Percentiles rank a stretch among this genome's conserved stretches.
Conservation (phyloP, 2,888 invertebrate species). For the Drosophila anomalata region DNA sequence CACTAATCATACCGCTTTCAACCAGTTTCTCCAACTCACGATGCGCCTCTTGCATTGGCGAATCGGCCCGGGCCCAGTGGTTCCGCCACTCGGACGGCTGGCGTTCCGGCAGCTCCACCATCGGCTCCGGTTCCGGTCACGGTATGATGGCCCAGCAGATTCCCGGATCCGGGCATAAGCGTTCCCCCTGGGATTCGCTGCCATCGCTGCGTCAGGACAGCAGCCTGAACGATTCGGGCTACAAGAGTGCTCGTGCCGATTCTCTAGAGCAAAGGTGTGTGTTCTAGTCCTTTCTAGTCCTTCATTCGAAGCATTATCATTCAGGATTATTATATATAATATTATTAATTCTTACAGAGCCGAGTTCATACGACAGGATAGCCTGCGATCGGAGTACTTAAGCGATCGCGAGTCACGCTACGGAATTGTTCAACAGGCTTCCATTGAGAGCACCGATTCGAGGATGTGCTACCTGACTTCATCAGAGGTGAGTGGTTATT, state of each 20-base stretch:
- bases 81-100: slow-evolving; percentile 95
- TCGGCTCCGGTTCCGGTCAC: slow-evolving; percentile 86
- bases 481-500: slow-evolving; percentile 92
- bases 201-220: slow-evolving; percentile 93
- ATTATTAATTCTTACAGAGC: slow-evolving; percentile 85
- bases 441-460: slow-evolving; percentile 97
- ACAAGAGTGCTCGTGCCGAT: slow-evolving; percentile 93
- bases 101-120: slow-evolving; percentile 90
- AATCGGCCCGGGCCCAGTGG: slow-evolving; percentile 94
- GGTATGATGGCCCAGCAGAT: slow-evolving; percentile 84
- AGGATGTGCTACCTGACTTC: slow-evolving; percentile 96
- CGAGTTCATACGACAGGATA: slow-evolving; percentile 94
- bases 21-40: slow-evolving; percentile 86
- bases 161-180: slow-evolving; percentile 86
- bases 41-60: slow-evolving; percentile 95
- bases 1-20: not conserved
- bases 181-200: slow-evolving; percentile 94
- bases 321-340: not conserved
- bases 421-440: slow-evolving; percentile 96
- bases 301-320: not conserved
- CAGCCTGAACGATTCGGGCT: slow-evolving; percentile 94
- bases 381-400: slow-evolving; percentile 94
- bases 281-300: not conserved
- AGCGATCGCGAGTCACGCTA: slow-evolving; percentile 94
- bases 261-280: slow-evolving; percentile 92